These are phyloP conservation scores for Episyrphus balteatus DNA, from an alignment of 1,140 invertebrate species.

Conservation along the genomic window DNA sequence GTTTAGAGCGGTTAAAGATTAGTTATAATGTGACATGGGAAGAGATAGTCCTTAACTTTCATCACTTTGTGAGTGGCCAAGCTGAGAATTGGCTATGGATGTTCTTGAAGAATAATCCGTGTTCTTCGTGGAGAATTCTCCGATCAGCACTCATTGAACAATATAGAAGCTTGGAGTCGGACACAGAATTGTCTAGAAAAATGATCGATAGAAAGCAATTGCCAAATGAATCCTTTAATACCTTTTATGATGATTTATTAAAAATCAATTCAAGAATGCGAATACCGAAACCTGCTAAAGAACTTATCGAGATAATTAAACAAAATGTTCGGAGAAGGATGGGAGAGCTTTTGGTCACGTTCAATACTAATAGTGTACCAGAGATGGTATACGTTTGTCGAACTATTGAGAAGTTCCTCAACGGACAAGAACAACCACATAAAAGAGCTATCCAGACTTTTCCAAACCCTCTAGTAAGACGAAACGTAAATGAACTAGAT, in stretches of 20 bases:
- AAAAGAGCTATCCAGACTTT: neutral
- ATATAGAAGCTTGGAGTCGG: neutral
- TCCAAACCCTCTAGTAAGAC: neutral
- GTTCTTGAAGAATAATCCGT: neutral
- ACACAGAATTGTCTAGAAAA: neutral
- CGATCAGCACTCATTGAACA: neutral
- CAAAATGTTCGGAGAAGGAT: neutral
- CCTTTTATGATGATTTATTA: neutral
- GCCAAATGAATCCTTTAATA: neutral
- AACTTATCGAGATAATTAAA: neutral
- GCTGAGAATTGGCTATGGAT: neutral
- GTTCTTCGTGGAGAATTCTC: neutral
- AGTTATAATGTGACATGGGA: neutral
- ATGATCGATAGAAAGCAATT: neutral
- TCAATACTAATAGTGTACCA: neutral
- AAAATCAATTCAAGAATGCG: neutral
- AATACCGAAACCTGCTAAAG: neutral
- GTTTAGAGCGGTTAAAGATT: neutral
- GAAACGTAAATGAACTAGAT: too few relatives aligned
- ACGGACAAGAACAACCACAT: too few relatives aligned
- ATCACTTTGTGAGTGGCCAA: neutral
- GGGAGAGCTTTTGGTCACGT: neutral
- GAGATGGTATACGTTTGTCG: neutral
- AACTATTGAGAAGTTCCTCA: neutral
- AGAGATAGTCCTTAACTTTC: neutral